These are phyloP conservation scores for Tetrao urogallus DNA, from an alignment of 2,113 vertebrate species.

Conservation along the genomic window DNA sequence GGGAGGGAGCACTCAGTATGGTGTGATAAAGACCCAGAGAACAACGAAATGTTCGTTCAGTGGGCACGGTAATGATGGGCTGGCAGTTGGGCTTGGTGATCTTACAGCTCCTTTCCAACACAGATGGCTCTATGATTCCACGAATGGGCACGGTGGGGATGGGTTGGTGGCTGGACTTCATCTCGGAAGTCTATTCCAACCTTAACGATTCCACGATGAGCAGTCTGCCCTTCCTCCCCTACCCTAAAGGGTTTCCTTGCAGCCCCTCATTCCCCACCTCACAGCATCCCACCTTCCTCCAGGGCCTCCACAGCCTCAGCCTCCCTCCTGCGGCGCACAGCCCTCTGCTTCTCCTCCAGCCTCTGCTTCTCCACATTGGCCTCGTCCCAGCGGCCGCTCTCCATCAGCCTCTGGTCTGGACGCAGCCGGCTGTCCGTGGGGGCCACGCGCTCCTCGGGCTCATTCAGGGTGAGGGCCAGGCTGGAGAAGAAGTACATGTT, in stretches of 20 bases:
- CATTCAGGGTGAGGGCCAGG: conserved; percentile 93
- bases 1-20: no score
- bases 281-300: conserved; percentile 80
- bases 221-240: rapidly evolving
- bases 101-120: no score
- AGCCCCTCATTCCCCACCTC: rapidly evolving
- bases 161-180: no score
- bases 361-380: conserved; percentile 92
- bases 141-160: no score
- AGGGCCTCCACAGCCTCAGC: conserved; percentile 79
- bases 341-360: conserved; percentile 89
- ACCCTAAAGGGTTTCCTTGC: rapidly evolving
- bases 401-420: conserved; percentile 94
- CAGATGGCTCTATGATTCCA: no score
- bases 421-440: conserved; percentile 92
- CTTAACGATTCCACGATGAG: no score
- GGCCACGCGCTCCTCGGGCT: conserved; percentile 84
- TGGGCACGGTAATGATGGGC: no score
- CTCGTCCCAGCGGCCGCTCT: conserved; percentile 92
- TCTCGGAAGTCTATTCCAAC: no score
- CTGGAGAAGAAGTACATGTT: conserved; percentile 97
- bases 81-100: no score
- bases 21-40: no score
- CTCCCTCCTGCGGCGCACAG: conserved; percentile 83
- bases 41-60: no score